A percentile compares a stretch with the other conserved stretches of the same genome.
phyloP scores from a whole-genome alignment of 2,888 invertebrate species.

The Philhelius pedissequus region DNA sequence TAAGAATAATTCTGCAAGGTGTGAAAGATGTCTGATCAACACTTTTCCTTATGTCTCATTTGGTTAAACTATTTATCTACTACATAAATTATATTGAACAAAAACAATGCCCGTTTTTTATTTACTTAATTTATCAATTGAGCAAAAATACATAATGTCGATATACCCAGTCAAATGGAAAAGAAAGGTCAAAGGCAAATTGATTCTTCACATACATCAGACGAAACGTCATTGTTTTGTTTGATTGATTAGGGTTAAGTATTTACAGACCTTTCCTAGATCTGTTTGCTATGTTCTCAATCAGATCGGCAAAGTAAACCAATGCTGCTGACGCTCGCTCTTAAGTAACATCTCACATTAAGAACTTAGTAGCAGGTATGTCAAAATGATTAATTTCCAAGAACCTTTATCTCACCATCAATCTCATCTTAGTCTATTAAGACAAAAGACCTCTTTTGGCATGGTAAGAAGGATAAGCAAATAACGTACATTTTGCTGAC shows the following conservation, averaged over 20 bases:
- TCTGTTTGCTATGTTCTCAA: background rate
- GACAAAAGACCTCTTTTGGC: background rate
- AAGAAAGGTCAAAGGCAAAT: background rate
- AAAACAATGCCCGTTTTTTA: background rate
- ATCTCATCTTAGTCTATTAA: background rate
- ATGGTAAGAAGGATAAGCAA: too few species aligned
- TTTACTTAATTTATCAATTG: background rate
- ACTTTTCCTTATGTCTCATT: background rate
- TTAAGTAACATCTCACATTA: background rate
- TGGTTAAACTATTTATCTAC: background rate
- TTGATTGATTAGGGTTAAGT: slow-evolving; percentile 25
- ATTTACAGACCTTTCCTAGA: background rate
- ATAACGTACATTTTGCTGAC: too few species aligned
- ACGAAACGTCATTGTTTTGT: background rate
- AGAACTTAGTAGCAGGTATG: background rate
- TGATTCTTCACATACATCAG: background rate
- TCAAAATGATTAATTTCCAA: background rate
- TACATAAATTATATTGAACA: background rate
- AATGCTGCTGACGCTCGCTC: background rate
- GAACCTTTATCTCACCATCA: background rate
- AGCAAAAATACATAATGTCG: background rate
- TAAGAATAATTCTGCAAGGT: background rate
- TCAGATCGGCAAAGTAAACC: background rate
- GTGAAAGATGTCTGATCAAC: background rate
- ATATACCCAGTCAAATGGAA: background rate